Base-by-base conservation (phyloP, 1,140 invertebrate species). In the Leucophenga varia region DNA sequence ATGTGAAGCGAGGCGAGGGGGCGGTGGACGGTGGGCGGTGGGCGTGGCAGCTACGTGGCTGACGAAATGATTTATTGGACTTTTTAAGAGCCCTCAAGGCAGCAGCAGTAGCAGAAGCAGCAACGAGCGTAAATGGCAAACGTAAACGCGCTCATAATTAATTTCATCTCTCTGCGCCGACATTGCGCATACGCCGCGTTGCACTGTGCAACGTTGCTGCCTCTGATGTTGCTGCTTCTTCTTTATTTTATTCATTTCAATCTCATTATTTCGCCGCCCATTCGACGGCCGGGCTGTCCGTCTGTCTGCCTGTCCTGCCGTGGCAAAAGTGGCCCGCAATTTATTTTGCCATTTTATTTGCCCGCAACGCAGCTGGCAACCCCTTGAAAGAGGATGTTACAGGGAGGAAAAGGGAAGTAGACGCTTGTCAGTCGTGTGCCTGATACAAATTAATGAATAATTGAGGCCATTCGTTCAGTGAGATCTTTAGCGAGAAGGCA, bases 61-160 rank as follows among this genome's bases (percentile, higher is more conserved):
- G 22, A 28, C 25, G 6, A 54, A 50, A 57, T 57, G 55, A 57
- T 57, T 57, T 57, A 57, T 57, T 57, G 55, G 47, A 54, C n/a
- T 51, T 57, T 54, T 54, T 41, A 54, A 56, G 47, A 25, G 52
- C 45, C 39, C 41, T 54, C 48, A 36, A 54, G 47, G 22, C 47
- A 30, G 44, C 21, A 47, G 41, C 44, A 50, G 49, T n/a, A n/a
- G n/a, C n/a, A n/a, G n/a, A n/a, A n/a, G n/a, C n/a, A n/a, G n/a
- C n/a, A n/a, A n/a, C n/a, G n/a, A n/a, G n/a, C n/a, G n/a, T n/a
- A n/a, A 32, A 52, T 52, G 49, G 37, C 30, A 37, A 54, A 46
- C 52, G 49, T 54, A 44, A 51, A 32, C 48, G 52, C 43, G 43
- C 32, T 47, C 41, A 43, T 57, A 54, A 57, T 54, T 57, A 54